Evolutionary conservation across 2,797 vertebrate genomes (phyloP), one percentile per base, ranked within the genome.

Genomic region (Hemitrygon akajei): DNA sequence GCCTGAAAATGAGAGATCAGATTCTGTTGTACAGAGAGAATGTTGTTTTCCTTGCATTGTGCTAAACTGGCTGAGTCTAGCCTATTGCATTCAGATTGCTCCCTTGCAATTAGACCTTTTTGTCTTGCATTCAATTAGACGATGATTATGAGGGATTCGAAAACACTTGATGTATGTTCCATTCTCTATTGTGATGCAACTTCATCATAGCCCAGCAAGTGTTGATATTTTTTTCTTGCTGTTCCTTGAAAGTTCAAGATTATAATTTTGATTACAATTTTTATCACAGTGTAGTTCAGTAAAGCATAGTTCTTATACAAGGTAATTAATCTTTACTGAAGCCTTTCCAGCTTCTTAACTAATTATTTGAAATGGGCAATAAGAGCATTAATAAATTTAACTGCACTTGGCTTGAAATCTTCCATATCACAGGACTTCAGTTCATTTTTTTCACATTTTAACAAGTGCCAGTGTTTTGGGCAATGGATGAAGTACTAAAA

Each of bases 81-180:
- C 98, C 99, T 99, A 99, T 99, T 99, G 98, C 98, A 98, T 98
- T 98, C 97, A 98, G 97, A 99, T 98, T 98, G 98, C 98, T 99
- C 98, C 98, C 98, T 98, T 99, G 98, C 98, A 99, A 99, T 99
- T 99, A 99, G 98, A 98, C 98, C 98, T 98, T 99, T 99, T 99
- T 99, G 98, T 99, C 98, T 98, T 99, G 97, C 97, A 98, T 98
- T 99, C 99, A 99, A 99, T 99, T 98, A 98, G 98, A 97, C 97
- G 98, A 97, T 99, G 98, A 99, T 99, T 99, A 99, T 99, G 98
- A 98, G 98, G 98, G 98, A 98, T 98, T 98, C 98, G 98, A 98
- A 98, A 98, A 98, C 98, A 98, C 98, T 98, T 98, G 98, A 97
- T 98, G 98, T 98, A 98, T 99, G 98, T 99, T 99, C 98, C 99